phyloP scores from a whole-genome alignment of 2,797 vertebrate genomes.

The Poliocrania exsul region DNA sequence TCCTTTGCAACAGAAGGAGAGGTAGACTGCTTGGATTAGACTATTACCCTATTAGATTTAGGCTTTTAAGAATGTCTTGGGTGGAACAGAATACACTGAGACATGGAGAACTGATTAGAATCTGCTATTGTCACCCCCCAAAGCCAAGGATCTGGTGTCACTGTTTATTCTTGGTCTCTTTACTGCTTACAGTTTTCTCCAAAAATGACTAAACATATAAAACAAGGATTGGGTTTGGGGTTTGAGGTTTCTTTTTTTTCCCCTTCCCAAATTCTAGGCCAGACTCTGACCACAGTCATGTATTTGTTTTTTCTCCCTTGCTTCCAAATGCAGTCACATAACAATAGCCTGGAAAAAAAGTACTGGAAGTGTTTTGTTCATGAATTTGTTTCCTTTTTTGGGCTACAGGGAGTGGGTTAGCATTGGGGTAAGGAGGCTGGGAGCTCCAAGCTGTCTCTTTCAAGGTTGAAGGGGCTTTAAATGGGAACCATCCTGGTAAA shows the following conservation, averaged over 20 bases:
- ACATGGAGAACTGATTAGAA: not conserved
- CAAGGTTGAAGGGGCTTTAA: not conserved
- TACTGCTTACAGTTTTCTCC: not conserved
- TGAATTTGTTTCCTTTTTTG: conserved; percentile 66
- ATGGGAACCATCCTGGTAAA: not conserved
- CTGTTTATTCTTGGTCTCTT: not conserved
- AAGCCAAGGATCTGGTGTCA: not conserved
- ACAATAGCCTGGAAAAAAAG: conserved; percentile 53
- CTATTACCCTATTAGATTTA: not conserved
- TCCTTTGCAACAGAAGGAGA: not conserved
- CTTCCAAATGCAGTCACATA: conserved; percentile 56
- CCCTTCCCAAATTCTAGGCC: not conserved
- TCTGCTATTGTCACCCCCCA: not conserved
- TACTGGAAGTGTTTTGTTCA: conserved; percentile 12
- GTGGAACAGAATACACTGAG: accelerated
- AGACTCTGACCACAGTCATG: conserved; percentile 45
- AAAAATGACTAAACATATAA: conserved; percentile 18
- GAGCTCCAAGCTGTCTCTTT: not conserved
- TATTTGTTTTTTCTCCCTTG: not conserved
- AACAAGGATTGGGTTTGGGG: not conserved
- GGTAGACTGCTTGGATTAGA: not conserved
- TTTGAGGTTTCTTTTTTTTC: not conserved
- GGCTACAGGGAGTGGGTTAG: not conserved
- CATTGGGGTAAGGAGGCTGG: not conserved
- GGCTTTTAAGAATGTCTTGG: not conserved